Evolutionary conservation across 2,113 vertebrate species (phyloP).

Genomic region (Fulmarus glacialis): DNA sequence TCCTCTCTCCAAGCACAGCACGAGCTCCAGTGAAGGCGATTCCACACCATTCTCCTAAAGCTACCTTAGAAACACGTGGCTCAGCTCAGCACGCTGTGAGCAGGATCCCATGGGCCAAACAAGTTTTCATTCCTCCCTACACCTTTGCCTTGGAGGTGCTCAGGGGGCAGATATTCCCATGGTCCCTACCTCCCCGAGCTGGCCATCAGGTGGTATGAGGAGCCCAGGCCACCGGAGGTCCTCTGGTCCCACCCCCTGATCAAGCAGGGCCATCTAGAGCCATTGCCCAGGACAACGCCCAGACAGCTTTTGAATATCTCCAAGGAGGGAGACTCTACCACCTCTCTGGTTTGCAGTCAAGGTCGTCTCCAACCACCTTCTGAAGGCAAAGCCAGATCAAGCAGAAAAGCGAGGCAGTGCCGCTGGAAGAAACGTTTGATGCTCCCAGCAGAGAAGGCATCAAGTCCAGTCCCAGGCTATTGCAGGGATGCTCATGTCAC

Average conservation of each 20-base stretch:
- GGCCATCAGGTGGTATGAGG: accelerated
- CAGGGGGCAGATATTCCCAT: not conserved
- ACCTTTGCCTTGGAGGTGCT: not conserved
- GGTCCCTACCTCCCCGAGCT: accelerated
- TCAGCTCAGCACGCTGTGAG: not conserved
- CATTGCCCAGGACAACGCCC: not conserved
- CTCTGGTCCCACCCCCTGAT: not conserved
- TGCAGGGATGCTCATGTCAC: not conserved
- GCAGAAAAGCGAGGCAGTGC: not conserved
- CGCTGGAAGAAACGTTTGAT: not conserved
- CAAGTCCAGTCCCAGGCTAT: not conserved
- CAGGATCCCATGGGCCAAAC: not conserved
- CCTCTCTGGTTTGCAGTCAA: not conserved
- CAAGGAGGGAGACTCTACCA: not conserved
- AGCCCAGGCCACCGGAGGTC: not conserved
- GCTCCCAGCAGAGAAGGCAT: not conserved
- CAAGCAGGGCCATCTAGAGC: not conserved
- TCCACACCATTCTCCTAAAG: not conserved
- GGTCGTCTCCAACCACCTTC: accelerated
- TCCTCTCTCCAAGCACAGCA: not conserved
- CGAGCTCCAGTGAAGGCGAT: not conserved
- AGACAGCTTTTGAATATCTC: not conserved
- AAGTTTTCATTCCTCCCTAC: not conserved
- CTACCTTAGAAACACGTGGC: not conserved
- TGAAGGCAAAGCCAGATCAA: not conserved